Evolutionary conservation across 2,888 invertebrate species (phyloP).

Genomic region (Nasonia oneida): DNA sequence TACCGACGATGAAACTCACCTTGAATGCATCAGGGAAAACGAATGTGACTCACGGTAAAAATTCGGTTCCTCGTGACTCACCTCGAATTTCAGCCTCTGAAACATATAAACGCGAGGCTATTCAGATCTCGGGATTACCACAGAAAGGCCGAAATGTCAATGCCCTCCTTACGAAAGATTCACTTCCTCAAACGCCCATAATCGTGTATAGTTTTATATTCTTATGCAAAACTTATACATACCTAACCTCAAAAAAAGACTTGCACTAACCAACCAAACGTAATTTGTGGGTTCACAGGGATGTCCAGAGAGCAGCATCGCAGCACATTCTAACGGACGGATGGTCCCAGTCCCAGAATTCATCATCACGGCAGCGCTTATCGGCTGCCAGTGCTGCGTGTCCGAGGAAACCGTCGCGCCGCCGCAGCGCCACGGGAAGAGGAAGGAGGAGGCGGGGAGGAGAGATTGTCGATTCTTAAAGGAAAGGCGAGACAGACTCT

Average conservation of each 20-base stretch:
- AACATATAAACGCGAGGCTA: too few relatives aligned
- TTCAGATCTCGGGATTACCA: too few relatives aligned
- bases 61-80: slow-evolving; percentile 5
- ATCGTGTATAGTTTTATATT: too few relatives aligned
- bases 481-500: slow-evolving; percentile 13
- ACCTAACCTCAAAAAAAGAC: background rate
- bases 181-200: too few relatives aligned
- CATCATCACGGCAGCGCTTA: background rate
- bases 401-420: slow-evolving; percentile 15
- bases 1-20: background rate
- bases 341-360: background rate
- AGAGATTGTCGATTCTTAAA: slow-evolving; percentile 24
- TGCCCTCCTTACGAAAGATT: too few relatives aligned
- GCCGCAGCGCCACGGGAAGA: slow-evolving; percentile 13
- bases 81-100: background rate
- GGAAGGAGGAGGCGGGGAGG: background rate
- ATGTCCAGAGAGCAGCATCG: background rate
- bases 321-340: background rate
- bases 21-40: background rate
- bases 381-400: background rate
- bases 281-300: background rate
- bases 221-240: background rate
- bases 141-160: too few relatives aligned
- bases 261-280: background rate
- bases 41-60: slow-evolving; percentile 6